A percentile compares a stretch with the other conserved stretches of the same genome.
Evolutionary conservation across 1,140 invertebrate genomes (phyloP).

Genomic region (Argopecten irradians): DNA sequence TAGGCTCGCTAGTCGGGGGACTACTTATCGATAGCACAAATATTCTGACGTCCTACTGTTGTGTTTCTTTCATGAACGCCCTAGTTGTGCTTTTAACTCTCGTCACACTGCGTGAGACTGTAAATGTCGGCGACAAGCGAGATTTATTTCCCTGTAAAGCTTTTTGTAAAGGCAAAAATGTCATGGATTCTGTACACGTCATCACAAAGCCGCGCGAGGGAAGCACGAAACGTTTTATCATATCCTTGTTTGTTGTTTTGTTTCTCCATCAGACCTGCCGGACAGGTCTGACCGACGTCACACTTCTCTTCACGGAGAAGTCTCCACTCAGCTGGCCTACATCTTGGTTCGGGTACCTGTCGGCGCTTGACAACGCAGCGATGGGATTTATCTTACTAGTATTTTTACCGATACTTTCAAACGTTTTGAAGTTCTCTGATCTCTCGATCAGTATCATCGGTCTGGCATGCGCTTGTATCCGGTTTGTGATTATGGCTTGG

Average conservation of each 20-base stretch:
- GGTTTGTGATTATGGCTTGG: constrained; percentile 57
- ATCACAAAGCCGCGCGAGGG: constrained; percentile 51
- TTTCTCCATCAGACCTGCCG: constrained; percentile 60
- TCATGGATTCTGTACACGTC: constrained; percentile 59
- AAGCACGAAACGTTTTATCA: constrained; percentile 54
- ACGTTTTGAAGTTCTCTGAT: constrained; percentile 54
- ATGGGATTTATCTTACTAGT: constrained; percentile 65
- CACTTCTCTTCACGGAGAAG: constrained; percentile 58
- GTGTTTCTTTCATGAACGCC: constrained; percentile 58
- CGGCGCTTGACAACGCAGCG: constrained; percentile 67
- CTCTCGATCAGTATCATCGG: constrained; percentile 58
- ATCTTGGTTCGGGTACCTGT: constrained; percentile 69
- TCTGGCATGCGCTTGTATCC: constrained; percentile 54
- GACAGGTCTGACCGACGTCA: constrained; percentile 59
- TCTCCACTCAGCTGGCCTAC: constrained; percentile 66
- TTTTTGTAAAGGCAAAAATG: constrained; percentile 53
- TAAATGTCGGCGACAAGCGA: constrained; percentile 52
- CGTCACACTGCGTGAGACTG: constrained; percentile 59
- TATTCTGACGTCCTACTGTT: constrained; percentile 62
- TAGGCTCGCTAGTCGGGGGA: constrained; percentile 67
- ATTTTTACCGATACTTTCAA: constrained; percentile 62
- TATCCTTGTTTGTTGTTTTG: constrained; percentile 53
- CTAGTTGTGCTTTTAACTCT: constrained; percentile 58
- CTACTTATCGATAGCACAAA: constrained; percentile 58
- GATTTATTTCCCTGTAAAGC: constrained; percentile 55